Conservation (phyloP, 2,113 vertebrate species). For the Rousettus leschenaultii region DNA sequence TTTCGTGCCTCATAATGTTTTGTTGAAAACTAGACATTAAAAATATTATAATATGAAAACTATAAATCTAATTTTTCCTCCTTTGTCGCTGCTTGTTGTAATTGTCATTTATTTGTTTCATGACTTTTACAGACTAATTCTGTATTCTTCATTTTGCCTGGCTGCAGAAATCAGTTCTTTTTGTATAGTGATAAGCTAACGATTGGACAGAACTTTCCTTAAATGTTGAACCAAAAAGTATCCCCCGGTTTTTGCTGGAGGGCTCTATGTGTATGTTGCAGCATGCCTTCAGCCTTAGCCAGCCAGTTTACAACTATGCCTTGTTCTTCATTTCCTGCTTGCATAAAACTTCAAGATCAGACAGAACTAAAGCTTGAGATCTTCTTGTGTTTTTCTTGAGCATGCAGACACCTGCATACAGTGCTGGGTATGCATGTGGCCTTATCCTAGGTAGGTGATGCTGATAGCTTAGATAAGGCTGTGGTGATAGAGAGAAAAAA, state of each 20-base stretch:
- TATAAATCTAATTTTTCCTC: not conserved
- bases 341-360: not conserved
- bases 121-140: not conserved
- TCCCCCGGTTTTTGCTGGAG: not conserved
- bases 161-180: not conserved
- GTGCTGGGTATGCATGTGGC: not conserved
- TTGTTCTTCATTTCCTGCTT: not conserved
- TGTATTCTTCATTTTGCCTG: not conserved
- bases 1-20: not conserved
- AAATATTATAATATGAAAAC: not conserved
- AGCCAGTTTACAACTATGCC: not conserved
- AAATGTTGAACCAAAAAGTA: not conserved
- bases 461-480: not conserved
- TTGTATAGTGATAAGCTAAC: not conserved
- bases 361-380: not conserved
- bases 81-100: not conserved
- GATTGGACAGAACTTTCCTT: not conserved
- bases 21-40: not conserved
- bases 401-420: not conserved
- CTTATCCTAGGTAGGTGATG: not conserved
- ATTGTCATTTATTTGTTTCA: not conserved
- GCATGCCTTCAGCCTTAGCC: not conserved
- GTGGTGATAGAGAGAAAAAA: not conserved
- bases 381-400: not conserved
- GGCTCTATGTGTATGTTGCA: not conserved